phyloP scores from a whole-genome alignment of 2,113 vertebrate species.

The Corynorhinus townsendii region DNA sequence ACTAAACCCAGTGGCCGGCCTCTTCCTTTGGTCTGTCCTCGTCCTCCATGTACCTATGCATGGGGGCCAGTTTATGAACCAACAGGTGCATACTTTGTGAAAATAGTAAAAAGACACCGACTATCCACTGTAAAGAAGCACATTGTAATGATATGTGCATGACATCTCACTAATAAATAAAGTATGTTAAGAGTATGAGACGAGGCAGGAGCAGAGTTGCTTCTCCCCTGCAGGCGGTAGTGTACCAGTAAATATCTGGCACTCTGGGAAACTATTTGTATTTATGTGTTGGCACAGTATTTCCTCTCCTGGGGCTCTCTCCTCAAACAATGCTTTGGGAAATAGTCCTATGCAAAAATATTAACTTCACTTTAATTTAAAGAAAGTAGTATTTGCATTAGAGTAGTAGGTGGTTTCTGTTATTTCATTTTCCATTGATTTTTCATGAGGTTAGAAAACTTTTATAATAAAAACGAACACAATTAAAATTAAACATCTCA shows the following conservation, averaged over 20 bases:
- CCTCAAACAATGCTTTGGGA: not conserved
- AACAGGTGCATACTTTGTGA: not conserved
- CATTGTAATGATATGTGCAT: not conserved
- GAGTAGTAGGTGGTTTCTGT: not conserved
- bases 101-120: not conserved
- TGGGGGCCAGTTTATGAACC: not conserved
- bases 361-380: not conserved
- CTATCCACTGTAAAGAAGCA: not conserved
- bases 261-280: not conserved
- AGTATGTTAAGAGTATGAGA: not conserved
- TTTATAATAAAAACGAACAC: not conserved
- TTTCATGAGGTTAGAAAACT: not conserved
- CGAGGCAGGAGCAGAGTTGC: not conserved
- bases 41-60: not conserved
- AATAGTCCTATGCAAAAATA: not conserved
- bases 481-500: not conserved
- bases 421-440: not conserved
- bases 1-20: not conserved
- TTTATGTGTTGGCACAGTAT: not conserved
- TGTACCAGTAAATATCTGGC: not conserved
- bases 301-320: not conserved
- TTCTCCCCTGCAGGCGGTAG: not conserved
- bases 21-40: not conserved
- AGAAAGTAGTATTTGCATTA: not conserved
- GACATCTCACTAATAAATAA: not conserved